Evolutionary conservation across 2,113 vertebrate genomes (phyloP), one percentile per base, ranked within the genome.

Genomic region (Antechinus stuartii): DNA sequence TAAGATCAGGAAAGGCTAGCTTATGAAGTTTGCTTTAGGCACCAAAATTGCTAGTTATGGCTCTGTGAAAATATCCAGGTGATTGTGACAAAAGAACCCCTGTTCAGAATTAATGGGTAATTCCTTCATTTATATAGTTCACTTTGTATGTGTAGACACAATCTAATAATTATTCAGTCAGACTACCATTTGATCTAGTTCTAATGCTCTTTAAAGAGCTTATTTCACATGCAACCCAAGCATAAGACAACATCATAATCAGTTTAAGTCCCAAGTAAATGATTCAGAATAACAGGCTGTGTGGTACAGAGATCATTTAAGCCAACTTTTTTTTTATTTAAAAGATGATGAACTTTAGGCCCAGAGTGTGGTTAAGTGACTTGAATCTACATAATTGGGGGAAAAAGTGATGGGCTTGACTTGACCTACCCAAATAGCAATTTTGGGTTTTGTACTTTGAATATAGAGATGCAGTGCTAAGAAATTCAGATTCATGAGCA

Each of bases 71-170:
- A 53, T 27, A 89, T 57, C 8, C 54, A 95, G 16, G 90, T 24
- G 61, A 49, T 46, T 22, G 25, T 42, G 53, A 30, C 27, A 55
- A 93, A 46, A 12, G 0, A 56, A 24, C 19, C 42, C 10, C 2
- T 27, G 56, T 27, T 30, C 50, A 49, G 19, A 68, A 92, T 91
- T 54, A 54, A 35, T 53, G 90, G 90, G 54, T 54, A 95, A 94
- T 93, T 57, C 92, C 84, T 89, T 94, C 89, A 94, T 95, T 56
- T 56, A 91, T 56, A 27, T 6, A 90, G 89, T 93, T 90, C 90
- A 12, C 27, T 91, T 93, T 68, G 92, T 42, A 96, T 90, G 91
- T 24, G 10, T 42, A 91, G 25, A 47, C 49, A 94, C 42, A 89
- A 12, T 35, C 55, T 27, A 89, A 90, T 16, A 50, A 6, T 35